A percentile compares a stretch with the other conserved stretches of the same genome.
These are phyloP conservation scores for Amphilophus citrinellus DNA, from an alignment of 2,113 vertebrate genomes.

Conservation along the genomic window DNA sequence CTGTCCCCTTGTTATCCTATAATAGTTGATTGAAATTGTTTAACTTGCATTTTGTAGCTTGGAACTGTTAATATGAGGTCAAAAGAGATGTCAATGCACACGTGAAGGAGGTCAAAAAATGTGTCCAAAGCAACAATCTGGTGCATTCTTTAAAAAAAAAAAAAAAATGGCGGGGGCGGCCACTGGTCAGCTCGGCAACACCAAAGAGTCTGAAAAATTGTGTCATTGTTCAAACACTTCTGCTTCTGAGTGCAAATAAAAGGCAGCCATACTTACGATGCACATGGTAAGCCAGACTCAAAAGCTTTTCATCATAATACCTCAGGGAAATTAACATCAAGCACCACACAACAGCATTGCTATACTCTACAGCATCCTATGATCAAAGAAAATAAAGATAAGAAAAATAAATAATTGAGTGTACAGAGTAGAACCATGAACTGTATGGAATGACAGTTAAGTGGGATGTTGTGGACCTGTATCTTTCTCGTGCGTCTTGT, in stretches of 20 bases:
- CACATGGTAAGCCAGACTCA: background rate
- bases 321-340: background rate
- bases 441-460: slow-evolving; percentile 6
- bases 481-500: background rate
- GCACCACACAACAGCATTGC: background rate
- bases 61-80: background rate
- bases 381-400: slow-evolving; percentile 1
- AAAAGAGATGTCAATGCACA: background rate
- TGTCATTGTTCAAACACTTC: background rate
- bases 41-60: background rate
- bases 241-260: background rate
- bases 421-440: background rate
- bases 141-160: no score
- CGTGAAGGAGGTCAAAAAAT: background rate
- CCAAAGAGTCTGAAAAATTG: background rate
- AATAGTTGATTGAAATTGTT: no score
- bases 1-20: no score
- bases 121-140: background rate
- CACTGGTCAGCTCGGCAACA: background rate
- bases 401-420: background rate
- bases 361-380: background rate
- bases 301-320: slow-evolving; percentile 6
- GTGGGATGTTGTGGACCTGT: background rate
- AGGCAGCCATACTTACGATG: background rate
- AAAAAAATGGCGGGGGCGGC: no score